A percentile compares a stretch with the other conserved stretches of the same genome.
phyloP scores from a whole-genome alignment of 2,888 invertebrate species.

The Ophioninae sp. region DNA sequence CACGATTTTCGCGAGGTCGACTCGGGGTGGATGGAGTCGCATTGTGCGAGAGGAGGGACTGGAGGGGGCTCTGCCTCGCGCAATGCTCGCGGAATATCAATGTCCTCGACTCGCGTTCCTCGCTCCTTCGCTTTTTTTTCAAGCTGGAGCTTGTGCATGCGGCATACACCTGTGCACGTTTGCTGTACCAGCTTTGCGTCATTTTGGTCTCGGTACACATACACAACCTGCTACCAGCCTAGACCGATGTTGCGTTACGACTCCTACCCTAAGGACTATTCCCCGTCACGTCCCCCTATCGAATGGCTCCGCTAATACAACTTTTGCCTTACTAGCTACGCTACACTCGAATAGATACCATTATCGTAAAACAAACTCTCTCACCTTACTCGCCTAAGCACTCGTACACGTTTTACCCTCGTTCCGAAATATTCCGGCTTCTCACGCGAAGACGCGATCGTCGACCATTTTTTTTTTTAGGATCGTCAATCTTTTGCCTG shows the following conservation, averaged over 20 bases:
- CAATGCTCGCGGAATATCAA: constrained; percentile 78
- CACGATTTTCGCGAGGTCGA: constrained; percentile 52
- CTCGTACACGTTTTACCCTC: constrained; percentile 36
- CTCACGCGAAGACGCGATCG: not conserved
- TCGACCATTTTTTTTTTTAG: too few relatives aligned
- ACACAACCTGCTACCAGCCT: constrained; percentile 17
- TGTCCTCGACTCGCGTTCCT: constrained; percentile 66
- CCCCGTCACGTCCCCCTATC: constrained; percentile 51
- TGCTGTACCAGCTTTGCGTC: constrained; percentile 23
- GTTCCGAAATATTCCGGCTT: not conserved
- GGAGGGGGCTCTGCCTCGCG: constrained; percentile 69
- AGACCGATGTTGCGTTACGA: constrained; percentile 24
- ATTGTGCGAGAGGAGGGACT: constrained; percentile 73
- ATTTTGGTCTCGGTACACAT: constrained; percentile 34
- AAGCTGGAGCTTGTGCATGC: constrained; percentile 13
- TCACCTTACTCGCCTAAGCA: constrained; percentile 6
- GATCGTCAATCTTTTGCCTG: too few relatives aligned
- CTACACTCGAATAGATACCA: constrained; percentile 40
- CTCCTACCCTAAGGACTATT: constrained; percentile 30
- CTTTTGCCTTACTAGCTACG: constrained; percentile 31
- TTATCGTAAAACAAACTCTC: constrained; percentile 59
- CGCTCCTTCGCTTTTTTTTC: constrained; percentile 48
- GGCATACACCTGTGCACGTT: constrained; percentile 11
- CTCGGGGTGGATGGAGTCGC: constrained; percentile 37
- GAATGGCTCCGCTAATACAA: constrained; percentile 54